phyloP scores from a whole-genome alignment of 2,797 vertebrate species.

The Sebastes hubbsi region DNA sequence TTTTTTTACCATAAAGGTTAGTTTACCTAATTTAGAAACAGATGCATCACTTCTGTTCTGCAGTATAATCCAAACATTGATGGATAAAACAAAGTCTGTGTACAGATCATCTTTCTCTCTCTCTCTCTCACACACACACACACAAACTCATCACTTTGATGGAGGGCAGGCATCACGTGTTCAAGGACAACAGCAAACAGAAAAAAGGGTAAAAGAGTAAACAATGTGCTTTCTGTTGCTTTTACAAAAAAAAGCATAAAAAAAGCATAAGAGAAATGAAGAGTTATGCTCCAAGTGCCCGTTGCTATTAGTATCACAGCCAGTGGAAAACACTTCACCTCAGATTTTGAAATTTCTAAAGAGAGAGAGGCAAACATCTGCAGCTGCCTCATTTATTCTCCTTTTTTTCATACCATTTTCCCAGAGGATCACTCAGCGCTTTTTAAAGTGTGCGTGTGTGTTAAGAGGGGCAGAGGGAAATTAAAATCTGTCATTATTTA shows the following conservation, averaged over 20 bases:
- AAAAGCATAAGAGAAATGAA: slow-evolving; percentile 29
- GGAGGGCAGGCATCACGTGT: slow-evolving; percentile 12
- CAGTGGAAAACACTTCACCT: slow-evolving; percentile 24
- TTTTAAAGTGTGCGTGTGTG: not conserved
- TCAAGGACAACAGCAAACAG: slow-evolving; percentile 47
- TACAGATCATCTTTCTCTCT: not conserved
- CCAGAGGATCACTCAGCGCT: not conserved
- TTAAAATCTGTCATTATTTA: not conserved
- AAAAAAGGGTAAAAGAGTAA: slow-evolving; percentile 31
- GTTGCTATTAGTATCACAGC: not conserved
- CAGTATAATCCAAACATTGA: not conserved
- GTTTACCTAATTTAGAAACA: slow-evolving; percentile 23
- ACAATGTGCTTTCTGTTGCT: slow-evolving; percentile 16
- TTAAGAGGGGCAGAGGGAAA: not conserved
- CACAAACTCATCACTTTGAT: slow-evolving; percentile 16
- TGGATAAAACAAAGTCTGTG: not conserved
- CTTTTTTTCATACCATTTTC: not conserved
- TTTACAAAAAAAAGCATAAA: slow-evolving; percentile 18
- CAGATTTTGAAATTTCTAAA: slow-evolving; percentile 9
- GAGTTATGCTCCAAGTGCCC: not conserved
- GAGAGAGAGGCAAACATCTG: not conserved
- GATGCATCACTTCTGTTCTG: slow-evolving; percentile 7
- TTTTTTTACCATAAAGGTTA: slow-evolving; percentile 7
- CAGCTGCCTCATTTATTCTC: not conserved
- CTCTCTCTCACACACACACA: not conserved